A percentile compares a stretch with the other conserved stretches of the same genome.
Evolutionary conservation across 2,888 invertebrate species (phyloP).

Genomic region (Tholera decimalis): DNA sequence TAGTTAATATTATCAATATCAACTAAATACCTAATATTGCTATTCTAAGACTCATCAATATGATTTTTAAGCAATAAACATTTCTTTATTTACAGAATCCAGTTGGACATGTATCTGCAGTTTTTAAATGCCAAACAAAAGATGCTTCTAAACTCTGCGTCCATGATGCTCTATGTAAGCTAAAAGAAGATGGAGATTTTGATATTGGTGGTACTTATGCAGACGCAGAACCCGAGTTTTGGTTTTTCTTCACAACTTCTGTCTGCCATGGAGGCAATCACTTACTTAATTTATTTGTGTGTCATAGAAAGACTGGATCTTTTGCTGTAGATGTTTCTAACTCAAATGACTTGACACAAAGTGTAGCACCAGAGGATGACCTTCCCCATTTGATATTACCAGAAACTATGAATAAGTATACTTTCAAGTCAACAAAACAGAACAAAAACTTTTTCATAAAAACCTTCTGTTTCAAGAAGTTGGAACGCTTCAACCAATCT

Average conservation of each 20-base stretch:
- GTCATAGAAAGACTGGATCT: constrained; percentile 74
- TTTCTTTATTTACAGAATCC: constrained; percentile 68
- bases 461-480: constrained; percentile 74
- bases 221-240: constrained; percentile 75
- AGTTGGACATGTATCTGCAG: constrained; percentile 68
- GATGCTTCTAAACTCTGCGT: constrained; percentile 76
- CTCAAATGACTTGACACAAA: constrained; percentile 62
- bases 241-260: constrained; percentile 82
- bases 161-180: constrained; percentile 72
- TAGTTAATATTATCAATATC: not conserved
- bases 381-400: constrained; percentile 58
- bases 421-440: constrained; percentile 70
- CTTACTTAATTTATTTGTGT: constrained; percentile 82
- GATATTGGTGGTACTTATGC: constrained; percentile 84
- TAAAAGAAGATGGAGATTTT: constrained; percentile 70
- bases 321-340: constrained; percentile 76
- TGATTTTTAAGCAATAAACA: not conserved
- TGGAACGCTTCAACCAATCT: constrained; percentile 61
- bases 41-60: not conserved
- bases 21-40: not conserved
- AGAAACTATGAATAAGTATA: constrained; percentile 65
- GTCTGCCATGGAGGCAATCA: constrained; percentile 74
- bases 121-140: constrained; percentile 74
- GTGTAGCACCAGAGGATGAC: constrained; percentile 40
- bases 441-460: constrained; percentile 78